phyloP scores from a whole-genome alignment of 1,140 invertebrate species.

The Brachionus rubens region DNA sequence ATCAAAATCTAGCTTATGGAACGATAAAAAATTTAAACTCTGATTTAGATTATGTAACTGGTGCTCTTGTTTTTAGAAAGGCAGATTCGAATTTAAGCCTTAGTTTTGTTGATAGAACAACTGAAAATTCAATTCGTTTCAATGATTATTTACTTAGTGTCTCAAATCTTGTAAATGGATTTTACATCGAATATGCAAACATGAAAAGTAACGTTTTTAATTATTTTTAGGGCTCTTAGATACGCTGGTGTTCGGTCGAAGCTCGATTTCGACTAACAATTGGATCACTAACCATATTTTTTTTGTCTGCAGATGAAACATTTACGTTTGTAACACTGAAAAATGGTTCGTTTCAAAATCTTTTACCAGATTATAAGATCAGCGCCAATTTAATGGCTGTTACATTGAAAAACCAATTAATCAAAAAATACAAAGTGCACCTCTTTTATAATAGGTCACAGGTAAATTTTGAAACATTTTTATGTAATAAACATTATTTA shows the following conservation, averaged over 20 bases:
- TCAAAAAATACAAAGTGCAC: background rate
- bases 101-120: background rate
- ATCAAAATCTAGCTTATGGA: background rate
- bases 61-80: background rate
- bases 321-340: conserved; percentile 3
- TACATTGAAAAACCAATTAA: background rate
- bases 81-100: background rate
- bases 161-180: conserved; percentile 3
- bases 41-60: background rate
- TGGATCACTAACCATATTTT: too few relatives aligned
- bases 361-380: background rate
- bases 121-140: background rate
- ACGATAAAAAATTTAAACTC: background rate
- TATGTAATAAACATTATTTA: background rate
- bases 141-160: background rate
- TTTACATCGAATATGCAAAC: conserved; percentile 14
- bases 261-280: too few relatives aligned
- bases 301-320: background rate
- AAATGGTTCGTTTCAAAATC: conserved; percentile 17
- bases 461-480: background rate
- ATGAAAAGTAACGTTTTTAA: conserved; percentile 4
- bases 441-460: background rate
- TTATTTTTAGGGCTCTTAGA: too few relatives aligned
- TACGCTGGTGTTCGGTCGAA: too few relatives aligned
- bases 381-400: background rate